Evolutionary conservation across 2,113 vertebrate species (phyloP).

Genomic region (Gymnobelideus leadbeateri): DNA sequence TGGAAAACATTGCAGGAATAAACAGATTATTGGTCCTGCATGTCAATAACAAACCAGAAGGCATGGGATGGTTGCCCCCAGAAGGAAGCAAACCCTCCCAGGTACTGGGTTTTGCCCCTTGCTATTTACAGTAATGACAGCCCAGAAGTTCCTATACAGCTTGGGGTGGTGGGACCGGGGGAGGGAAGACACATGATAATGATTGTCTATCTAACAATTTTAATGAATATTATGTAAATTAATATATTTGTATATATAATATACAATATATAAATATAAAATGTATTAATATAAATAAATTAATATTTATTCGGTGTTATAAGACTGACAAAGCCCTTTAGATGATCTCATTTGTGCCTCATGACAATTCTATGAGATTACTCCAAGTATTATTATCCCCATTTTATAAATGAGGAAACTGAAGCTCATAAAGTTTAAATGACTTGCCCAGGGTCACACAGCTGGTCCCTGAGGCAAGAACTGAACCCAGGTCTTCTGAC

Average conservation of each 20-base stretch:
- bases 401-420: constrained; percentile 10
- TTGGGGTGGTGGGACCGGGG: background rate
- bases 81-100: background rate
- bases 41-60: background rate
- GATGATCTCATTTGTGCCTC: background rate
- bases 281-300: background rate
- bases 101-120: background rate
- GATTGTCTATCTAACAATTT: background rate
- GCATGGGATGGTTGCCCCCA: background rate
- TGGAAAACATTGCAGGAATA: background rate
- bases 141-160: background rate
- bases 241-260: no score
- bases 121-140: background rate
- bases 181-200: background rate
- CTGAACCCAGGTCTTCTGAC: background rate
- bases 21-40: background rate
- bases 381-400: background rate
- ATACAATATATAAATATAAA: no score
- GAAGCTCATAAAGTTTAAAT: background rate
- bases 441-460: background rate
- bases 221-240: no score
- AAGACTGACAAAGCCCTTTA: background rate
- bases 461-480: background rate
- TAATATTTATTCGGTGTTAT: background rate
- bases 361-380: background rate